A percentile compares a stretch with the other conserved stretches of the same genome.
phyloP scores from a whole-genome alignment of 2,888 invertebrate genomes.

The Latheticus oryzae region DNA sequence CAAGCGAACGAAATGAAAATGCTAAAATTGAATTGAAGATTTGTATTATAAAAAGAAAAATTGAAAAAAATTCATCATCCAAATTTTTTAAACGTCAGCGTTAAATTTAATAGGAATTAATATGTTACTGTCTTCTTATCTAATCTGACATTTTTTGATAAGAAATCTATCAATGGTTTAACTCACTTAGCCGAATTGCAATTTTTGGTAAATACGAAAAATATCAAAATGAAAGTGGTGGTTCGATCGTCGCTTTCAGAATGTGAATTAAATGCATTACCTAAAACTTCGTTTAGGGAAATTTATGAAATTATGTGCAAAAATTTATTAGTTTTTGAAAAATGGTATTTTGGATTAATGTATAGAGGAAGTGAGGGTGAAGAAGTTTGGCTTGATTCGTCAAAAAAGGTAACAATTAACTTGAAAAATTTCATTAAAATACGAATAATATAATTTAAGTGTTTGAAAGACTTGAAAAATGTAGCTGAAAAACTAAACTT shows the following conservation, averaged over 20 bases:
- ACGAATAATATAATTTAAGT: conserved; percentile 46
- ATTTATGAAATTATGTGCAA: conserved; percentile 59
- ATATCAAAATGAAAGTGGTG: conserved; percentile 56
- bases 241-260: conserved; percentile 60
- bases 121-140: conserved; percentile 2
- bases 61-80: too few relatives aligned
- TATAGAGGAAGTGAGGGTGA: conserved; percentile 54
- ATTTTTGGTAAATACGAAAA: too few relatives aligned
- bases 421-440: neutral
- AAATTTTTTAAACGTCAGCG: too few relatives aligned
- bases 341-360: conserved; percentile 63
- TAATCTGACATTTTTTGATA: conserved; percentile 14
- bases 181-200: too few relatives aligned
- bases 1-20: too few relatives aligned
- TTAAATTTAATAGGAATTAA: too few relatives aligned
- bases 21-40: neutral
- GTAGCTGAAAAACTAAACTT: conserved; percentile 54
- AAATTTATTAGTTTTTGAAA: conserved; percentile 60
- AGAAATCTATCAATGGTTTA: neutral
- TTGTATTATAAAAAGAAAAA: neutral
- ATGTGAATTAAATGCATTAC: conserved; percentile 57
- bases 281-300: conserved; percentile 55
- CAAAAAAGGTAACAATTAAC: conserved; percentile 59
- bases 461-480: conserved; percentile 53
- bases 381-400: conserved; percentile 61